These are phyloP conservation scores for Argynnis bischoffii DNA, from an alignment of 2,888 invertebrate genomes.

Conservation along the genomic window DNA sequence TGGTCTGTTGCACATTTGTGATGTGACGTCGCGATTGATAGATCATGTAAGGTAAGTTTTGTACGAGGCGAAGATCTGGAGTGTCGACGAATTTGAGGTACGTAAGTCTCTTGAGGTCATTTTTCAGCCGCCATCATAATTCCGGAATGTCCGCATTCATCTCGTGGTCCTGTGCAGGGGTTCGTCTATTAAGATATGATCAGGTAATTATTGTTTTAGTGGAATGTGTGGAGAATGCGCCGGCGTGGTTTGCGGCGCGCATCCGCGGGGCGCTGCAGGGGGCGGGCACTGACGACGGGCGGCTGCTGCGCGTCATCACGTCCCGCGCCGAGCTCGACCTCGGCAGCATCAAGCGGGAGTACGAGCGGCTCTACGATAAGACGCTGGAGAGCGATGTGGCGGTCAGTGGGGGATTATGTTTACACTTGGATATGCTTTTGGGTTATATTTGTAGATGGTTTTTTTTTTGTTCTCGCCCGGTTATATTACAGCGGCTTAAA, in stretches of 20 bases:
- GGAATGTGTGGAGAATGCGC: slow-evolving; percentile 86
- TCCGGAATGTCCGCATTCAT: neutral
- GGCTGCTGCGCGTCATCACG: slow-evolving; percentile 86
- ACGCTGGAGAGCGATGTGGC: slow-evolving; percentile 84
- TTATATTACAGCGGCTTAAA: no score
- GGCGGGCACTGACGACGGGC: slow-evolving; percentile 86
- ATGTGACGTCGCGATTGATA: no score
- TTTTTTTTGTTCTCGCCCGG: no score
- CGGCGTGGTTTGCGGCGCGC: slow-evolving; percentile 87
- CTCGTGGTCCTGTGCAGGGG: neutral
- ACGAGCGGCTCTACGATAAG: slow-evolving; percentile 86
- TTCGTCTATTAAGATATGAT: neutral
- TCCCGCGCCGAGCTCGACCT: slow-evolving; percentile 87
- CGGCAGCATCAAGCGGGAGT: slow-evolving; percentile 86
- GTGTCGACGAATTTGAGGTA: no score
- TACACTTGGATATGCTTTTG: neutral
- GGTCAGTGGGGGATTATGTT: slow-evolving; percentile 63
- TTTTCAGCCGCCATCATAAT: neutral
- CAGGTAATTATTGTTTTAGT: slow-evolving; percentile 73
- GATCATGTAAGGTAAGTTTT: no score
- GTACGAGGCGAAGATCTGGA: no score
- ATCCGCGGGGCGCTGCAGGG: slow-evolving; percentile 86
- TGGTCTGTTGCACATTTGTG: no score
- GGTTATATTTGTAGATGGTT: no score
- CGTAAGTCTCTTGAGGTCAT: no score